Conservation (phyloP, 2,888 invertebrate genomes). For the Magallana nippona region DNA sequence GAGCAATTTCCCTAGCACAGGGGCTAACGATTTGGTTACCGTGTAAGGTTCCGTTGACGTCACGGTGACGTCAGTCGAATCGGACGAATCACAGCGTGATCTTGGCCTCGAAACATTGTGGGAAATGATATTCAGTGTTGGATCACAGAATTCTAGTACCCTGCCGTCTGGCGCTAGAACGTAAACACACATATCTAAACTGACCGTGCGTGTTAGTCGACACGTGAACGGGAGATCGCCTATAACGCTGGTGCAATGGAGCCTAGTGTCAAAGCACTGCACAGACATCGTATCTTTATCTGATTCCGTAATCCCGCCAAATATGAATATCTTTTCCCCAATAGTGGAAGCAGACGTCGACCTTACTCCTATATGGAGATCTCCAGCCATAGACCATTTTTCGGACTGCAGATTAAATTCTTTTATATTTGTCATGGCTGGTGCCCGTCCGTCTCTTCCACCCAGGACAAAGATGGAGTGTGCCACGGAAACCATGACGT, state of each 20-base stretch:
- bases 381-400: slow-evolving; percentile 68
- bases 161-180: slow-evolving; percentile 69
- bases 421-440: slow-evolving; percentile 68
- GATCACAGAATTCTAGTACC: slow-evolving; percentile 61
- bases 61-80: slow-evolving; percentile 41
- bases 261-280: slow-evolving; percentile 68
- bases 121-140: slow-evolving; percentile 42
- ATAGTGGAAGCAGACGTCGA: slow-evolving; percentile 67
- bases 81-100: slow-evolving; percentile 49
- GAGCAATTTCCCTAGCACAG: slow-evolving; percentile 54
- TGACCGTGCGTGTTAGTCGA: slow-evolving; percentile 65
- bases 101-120: slow-evolving; percentile 53
- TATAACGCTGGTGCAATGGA: slow-evolving; percentile 62
- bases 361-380: slow-evolving; percentile 65
- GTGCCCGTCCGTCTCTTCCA: slow-evolving; percentile 67
- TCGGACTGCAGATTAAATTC: slow-evolving; percentile 64
- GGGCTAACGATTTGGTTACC: slow-evolving; percentile 50
- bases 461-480: slow-evolving; percentile 69
- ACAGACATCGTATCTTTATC: slow-evolving; percentile 69
- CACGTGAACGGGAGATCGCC: slow-evolving; percentile 69
- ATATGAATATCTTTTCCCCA: slow-evolving; percentile 68
- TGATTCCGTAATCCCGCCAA: slow-evolving; percentile 69
- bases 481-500: slow-evolving; percentile 67
- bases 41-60: slow-evolving; percentile 33
- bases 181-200: slow-evolving; percentile 63